Percentiles rank a stretch among this genome's conserved stretches.
phyloP scores from a whole-genome alignment of 2,888 invertebrate genomes.

The Tenthredo distinguenda region DNA sequence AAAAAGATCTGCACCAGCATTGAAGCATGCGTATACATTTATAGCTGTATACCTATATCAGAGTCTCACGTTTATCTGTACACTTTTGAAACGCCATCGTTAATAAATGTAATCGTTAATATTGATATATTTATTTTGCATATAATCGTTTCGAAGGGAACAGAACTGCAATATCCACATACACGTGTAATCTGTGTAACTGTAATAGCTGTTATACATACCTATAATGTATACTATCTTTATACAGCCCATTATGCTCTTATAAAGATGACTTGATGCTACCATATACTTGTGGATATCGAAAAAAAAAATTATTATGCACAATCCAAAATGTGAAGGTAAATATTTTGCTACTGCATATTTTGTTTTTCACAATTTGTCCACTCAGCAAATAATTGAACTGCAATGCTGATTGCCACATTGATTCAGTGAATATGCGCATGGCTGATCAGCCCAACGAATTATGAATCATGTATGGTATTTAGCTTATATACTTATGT shows the following conservation, averaged over 20 bases:
- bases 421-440: background rate
- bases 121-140: background rate
- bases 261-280: background rate
- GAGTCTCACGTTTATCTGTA: background rate
- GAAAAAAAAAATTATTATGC: background rate
- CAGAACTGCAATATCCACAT: background rate
- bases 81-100: background rate
- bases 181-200: background rate
- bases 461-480: constrained; percentile 4
- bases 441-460: background rate
- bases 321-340: background rate
- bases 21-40: background rate
- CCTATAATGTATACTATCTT: background rate
- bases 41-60: background rate
- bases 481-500: background rate
- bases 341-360: background rate
- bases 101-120: background rate
- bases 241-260: background rate
- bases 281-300: background rate
- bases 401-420: background rate
- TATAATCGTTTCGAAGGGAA: background rate
- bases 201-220: background rate
- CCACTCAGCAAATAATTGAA: background rate
- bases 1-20: background rate
- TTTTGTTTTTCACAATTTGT: background rate